Percentiles rank a stretch among this genome's conserved stretches.
Conservation (phyloP, 2,113 vertebrate species). For the Corythaixoides concolor region DNA sequence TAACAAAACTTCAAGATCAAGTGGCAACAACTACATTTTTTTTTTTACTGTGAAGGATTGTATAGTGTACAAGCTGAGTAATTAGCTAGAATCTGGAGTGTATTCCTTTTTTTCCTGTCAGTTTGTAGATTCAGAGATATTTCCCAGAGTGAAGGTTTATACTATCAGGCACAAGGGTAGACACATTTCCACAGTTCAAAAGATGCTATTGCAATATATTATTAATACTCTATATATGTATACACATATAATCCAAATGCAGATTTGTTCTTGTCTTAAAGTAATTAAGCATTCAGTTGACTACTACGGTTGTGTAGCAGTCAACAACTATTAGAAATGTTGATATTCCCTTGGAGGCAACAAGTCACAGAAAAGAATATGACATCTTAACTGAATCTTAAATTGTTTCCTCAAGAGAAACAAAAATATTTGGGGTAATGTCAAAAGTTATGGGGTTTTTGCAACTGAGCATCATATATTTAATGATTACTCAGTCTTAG, state of each 20-base stretch:
- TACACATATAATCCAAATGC: neutral
- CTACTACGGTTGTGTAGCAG: neutral
- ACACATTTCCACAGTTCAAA: neutral
- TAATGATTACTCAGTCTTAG: neutral
- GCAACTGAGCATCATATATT: neutral
- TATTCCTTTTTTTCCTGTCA: neutral
- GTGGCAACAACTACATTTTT: neutral
- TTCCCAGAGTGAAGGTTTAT: neutral
- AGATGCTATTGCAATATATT: neutral
- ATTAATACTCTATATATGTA: neutral
- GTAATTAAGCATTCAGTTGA: neutral
- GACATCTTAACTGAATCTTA: neutral
- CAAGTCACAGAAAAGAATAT: neutral
- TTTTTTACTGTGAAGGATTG: neutral
- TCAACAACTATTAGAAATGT: neutral
- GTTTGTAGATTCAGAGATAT: neutral
- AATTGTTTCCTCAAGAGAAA: neutral
- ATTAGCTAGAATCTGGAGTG: neutral
- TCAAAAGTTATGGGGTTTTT: neutral
- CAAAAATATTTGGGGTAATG: neutral
- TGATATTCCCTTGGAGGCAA: neutral
- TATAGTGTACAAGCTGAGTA: fast-evolving
- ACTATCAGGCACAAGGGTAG: neutral
- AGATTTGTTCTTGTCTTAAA: neutral
- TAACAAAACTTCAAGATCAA: neutral